These are phyloP conservation scores for Eidolon dupreanum DNA, from an alignment of 2,797 vertebrate species.

Conservation along the genomic window DNA sequence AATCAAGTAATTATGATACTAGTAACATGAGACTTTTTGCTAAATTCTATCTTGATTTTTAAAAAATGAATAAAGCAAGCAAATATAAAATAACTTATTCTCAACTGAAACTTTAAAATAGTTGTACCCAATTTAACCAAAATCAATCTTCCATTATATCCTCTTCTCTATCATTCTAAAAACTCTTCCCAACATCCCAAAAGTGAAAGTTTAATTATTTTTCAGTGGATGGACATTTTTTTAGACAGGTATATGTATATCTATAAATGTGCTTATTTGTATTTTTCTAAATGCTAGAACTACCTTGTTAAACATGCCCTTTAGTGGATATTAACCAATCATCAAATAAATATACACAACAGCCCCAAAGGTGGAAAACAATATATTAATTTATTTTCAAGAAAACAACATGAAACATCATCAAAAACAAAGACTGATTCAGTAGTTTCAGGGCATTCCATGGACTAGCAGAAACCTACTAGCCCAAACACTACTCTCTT, in stretches of 20 bases:
- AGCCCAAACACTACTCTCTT: background rate
- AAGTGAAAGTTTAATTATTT: background rate
- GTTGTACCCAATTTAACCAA: background rate
- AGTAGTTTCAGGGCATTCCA: conserved; percentile 16
- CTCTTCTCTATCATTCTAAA: background rate
- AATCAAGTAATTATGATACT: background rate
- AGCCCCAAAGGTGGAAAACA: conserved; percentile 58
- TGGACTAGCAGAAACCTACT: background rate
- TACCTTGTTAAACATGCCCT: background rate
- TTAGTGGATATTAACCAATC: background rate
- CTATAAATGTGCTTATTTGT: background rate
- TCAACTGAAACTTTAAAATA: background rate
- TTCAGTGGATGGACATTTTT: background rate
- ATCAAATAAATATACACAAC: background rate
- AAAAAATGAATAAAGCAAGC: background rate
- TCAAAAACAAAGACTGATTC: background rate
- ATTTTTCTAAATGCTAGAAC: background rate
- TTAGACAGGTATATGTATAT: background rate
- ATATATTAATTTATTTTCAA: conserved; percentile 79
- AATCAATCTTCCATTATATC: background rate
- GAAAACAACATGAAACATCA: background rate
- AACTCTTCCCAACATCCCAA: background rate
- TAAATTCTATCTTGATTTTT: background rate
- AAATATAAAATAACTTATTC: background rate
- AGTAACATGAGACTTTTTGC: background rate